A percentile compares a stretch with the other conserved stretches of the same genome.
These are phyloP conservation scores for Prunella himalayana DNA, from an alignment of 2,113 vertebrate genomes.

Conservation along the genomic window DNA sequence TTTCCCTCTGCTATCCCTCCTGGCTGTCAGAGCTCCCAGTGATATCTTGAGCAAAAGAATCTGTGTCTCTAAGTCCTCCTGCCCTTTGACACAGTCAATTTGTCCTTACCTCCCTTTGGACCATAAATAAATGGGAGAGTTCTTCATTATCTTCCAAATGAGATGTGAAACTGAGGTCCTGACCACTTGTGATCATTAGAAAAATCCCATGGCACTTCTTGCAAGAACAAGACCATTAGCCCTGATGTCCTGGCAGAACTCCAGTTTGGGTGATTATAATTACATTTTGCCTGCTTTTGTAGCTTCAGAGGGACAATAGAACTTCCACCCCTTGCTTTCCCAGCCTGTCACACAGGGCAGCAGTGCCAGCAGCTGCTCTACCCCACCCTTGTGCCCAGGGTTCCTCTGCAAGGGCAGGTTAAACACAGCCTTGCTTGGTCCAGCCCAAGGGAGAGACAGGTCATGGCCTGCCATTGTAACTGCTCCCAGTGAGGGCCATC, in stretches of 20 bases:
- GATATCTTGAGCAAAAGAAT: neutral
- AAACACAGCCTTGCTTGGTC: rapidly evolving
- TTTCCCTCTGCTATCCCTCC: neutral
- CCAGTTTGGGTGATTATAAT: slow-evolving; percentile 54
- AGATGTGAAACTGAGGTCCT: slow-evolving; percentile 65
- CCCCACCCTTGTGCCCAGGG: no score
- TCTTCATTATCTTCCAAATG: slow-evolving; percentile 68
- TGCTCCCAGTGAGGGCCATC: neutral
- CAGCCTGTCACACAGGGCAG: neutral
- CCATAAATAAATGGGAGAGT: slow-evolving; percentile 55
- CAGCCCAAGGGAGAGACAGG: neutral
- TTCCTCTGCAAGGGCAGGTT: neutral
- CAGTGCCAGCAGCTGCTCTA: neutral
- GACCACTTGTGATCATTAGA: slow-evolving; percentile 55
- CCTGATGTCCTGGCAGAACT: slow-evolving; percentile 51
- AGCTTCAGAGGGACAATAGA: neutral
- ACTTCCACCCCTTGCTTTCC: neutral
- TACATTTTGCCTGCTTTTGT: slow-evolving; percentile 37
- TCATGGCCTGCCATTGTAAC: neutral
- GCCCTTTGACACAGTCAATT: slow-evolving; percentile 50
- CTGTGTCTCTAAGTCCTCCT: neutral
- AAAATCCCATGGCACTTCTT: slow-evolving; percentile 48
- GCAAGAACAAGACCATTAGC: slow-evolving; percentile 51
- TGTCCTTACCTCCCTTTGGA: slow-evolving; percentile 45
- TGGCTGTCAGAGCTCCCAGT: neutral